Evolutionary conservation across 37 sponge, comb jelly and placozoan genomes (phyloP).

Genomic region (Oscarella lobularis): DNA sequence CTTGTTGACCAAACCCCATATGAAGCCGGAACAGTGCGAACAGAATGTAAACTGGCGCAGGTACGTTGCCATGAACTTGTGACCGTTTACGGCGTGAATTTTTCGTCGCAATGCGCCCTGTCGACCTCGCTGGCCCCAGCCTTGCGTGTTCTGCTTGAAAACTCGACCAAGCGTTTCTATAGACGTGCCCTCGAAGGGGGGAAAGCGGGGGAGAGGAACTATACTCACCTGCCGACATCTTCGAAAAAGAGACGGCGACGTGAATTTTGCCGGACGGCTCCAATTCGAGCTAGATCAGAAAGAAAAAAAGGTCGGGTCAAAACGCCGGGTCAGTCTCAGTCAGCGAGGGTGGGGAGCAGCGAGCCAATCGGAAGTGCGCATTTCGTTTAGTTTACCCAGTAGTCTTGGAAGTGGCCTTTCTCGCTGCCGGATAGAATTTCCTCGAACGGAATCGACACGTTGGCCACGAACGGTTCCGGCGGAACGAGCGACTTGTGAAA

Average conservation of each 20-base stretch:
- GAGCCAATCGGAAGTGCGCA: no score
- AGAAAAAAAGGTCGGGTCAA: no score
- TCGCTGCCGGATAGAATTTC: conserved; percentile 27
- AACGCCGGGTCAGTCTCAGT: no score
- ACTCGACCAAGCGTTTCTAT: conserved; percentile 6
- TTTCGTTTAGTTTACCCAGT: no score
- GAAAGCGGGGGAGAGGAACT: no score
- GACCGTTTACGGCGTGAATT: conserved; percentile 80
- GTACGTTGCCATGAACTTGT: conserved; percentile 96
- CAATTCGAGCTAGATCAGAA: conserved; percentile 61
- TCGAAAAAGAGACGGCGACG: conserved; percentile 53
- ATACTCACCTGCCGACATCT: conserved; percentile 52
- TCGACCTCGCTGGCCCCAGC: conserved; percentile 16
- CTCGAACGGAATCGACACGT: conserved; percentile 39
- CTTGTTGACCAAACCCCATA: conserved; percentile 85
- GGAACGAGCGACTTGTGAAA: conserved; percentile 78
- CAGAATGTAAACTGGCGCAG: conserved; percentile 88
- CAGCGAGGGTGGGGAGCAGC: no score
- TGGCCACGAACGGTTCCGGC: conserved; percentile 82
- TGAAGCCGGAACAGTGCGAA: conserved; percentile 91
- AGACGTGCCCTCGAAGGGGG: no score
- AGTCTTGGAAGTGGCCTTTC: not conserved
- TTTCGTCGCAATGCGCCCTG: conserved; percentile 87
- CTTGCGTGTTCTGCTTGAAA: conserved; percentile 30
- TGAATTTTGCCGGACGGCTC: conserved; percentile 83